Evolutionary conservation across 2,888 invertebrate genomes (phyloP), one percentile per base, ranked within the genome.

Genomic region (Tetrapedia diversipes): DNA sequence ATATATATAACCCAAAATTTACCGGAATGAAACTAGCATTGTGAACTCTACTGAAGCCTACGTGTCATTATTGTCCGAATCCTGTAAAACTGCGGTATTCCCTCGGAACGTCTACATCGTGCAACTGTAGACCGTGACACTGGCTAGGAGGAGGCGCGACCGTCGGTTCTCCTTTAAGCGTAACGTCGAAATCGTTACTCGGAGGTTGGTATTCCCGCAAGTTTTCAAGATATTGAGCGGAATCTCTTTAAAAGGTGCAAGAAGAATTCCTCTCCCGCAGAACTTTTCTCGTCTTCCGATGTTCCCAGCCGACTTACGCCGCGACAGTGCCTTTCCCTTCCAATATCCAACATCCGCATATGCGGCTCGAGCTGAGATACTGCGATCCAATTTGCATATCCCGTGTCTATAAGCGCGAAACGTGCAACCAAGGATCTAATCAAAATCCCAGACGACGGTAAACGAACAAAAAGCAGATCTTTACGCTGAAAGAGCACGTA

Each of bases 301-400:
- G 49, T 32, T 45, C 27, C 59, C 41, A 64, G 10, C 72, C 59
- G 41, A 14, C 19, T 19, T 8, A 7, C 8, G n/a, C 1, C 41
- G 22, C 27, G 43, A n/a, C 54, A 22, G 19, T 64, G 59, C 39
- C 61, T 57, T 72, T 57, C 27, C n/a, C 77, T 76, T 72, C 61
- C 77, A 56, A 72, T 77, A 72, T 76, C 53, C 79, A 34, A n/a
- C 53, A 45, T 53, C 41, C 41, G 66, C 59, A 47, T 66, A 54
- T 41, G 51, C 34, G 41, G 39, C 32, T 22, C 43, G 34, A 22
- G 63, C 41, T 2, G 72, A 65, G 41, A 63, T 54, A 69, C 68
- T n/a, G 49, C 64, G 68, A 70, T 69, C 69, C 64, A 79, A 72
- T 80, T 79, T 79, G 69, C 60, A 70, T 79, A 70, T 47, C 10